phyloP scores from a whole-genome alignment of 2,113 vertebrate species.

The Galeopterus variegatus region DNA sequence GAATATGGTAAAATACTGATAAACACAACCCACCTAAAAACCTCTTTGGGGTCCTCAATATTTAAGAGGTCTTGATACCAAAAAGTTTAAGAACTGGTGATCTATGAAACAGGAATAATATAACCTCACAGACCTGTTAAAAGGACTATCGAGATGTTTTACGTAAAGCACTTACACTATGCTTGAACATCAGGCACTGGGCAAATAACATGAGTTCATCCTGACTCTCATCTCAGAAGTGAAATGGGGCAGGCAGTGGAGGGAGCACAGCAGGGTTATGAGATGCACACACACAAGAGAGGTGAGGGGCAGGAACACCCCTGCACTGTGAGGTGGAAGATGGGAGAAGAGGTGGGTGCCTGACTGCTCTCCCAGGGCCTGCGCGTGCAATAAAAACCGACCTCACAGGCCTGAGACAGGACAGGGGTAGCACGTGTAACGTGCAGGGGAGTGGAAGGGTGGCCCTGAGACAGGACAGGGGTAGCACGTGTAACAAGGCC shows the following conservation, averaged over 20 bases:
- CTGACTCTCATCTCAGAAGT: not conserved
- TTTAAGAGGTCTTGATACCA: constrained; percentile 9
- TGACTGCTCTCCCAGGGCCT: not conserved
- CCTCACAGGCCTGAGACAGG: not conserved
- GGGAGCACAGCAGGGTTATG: not conserved
- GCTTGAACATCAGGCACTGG: not conserved
- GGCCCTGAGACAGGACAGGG: not conserved
- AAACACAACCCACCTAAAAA: not conserved
- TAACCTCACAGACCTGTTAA: not conserved
- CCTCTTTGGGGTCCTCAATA: not conserved
- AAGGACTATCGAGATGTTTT: not conserved
- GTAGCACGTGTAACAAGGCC: not conserved
- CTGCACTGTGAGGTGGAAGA: accelerated
- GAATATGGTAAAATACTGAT: not conserved
- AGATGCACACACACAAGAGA: not conserved
- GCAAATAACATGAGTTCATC: not conserved
- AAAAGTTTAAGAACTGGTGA: not conserved
- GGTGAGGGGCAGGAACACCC: too few relatives aligned
- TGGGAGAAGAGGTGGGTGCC: not conserved
- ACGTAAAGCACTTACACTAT: not conserved
- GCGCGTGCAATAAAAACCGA: not conserved
- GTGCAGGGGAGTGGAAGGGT: too few relatives aligned
- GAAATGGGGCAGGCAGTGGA: not conserved
- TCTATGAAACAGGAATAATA: not conserved
- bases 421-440: not conserved